Evolutionary conservation across 2,113 vertebrate species (phyloP).

Genomic region (Ursus arctos): DNA sequence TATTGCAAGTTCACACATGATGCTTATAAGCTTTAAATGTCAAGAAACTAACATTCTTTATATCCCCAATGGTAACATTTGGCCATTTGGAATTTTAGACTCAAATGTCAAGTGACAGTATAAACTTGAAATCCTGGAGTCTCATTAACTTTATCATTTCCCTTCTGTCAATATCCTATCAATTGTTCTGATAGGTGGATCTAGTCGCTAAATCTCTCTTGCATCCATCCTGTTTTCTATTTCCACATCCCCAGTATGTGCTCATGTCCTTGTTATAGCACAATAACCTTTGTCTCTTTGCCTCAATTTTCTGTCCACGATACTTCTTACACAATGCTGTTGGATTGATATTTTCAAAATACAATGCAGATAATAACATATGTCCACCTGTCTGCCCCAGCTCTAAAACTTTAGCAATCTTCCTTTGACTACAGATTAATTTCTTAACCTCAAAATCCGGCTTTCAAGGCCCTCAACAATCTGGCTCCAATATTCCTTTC

Average conservation of each 20-base stretch:
- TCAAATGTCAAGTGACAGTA: not conserved
- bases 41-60: conserved; percentile 16
- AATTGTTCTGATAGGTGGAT: not conserved
- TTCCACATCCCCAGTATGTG: not conserved
- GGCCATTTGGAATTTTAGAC: conserved; percentile 54
- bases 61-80: not conserved
- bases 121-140: conserved; percentile 20
- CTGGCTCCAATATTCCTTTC: conserved; percentile 21
- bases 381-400: not conserved
- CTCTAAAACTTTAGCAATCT: conserved; percentile 45
- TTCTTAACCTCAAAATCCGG: conserved; percentile 37
- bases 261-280: conserved; percentile 5
- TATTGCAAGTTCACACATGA: not conserved
- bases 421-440: conserved; percentile 53
- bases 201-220: conserved; percentile 25
- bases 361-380: not conserved
- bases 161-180: not conserved
- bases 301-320: not conserved
- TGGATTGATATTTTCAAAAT: conserved; percentile 40
- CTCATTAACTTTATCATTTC: not conserved
- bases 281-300: not conserved
- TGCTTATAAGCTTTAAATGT: not conserved
- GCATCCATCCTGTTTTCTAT: not conserved
- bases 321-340: conserved; percentile 12
- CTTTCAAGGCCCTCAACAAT: conserved; percentile 20